Evolutionary conservation across 1,140 invertebrate species (phyloP).

Genomic region (Leptonema lineaticorne): DNA sequence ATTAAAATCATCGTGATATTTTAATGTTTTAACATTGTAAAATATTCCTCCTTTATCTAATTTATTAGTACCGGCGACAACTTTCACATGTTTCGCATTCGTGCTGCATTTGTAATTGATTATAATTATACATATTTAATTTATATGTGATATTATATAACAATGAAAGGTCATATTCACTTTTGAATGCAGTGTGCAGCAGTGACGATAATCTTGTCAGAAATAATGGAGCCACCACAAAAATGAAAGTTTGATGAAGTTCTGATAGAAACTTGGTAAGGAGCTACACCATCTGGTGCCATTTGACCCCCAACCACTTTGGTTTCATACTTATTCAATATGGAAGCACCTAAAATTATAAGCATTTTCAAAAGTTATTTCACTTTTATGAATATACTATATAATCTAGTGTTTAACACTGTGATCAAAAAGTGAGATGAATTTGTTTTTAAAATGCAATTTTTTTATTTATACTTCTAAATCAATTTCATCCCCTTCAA

Average conservation of each 20-base stretch:
- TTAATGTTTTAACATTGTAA: not conserved
- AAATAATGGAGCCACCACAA: conserved; percentile 60
- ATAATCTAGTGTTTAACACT: no score
- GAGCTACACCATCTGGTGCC: conserved; percentile 27
- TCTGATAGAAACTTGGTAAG: conserved; percentile 52
- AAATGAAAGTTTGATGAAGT: conserved; percentile 53
- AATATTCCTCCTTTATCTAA: conserved; percentile 46
- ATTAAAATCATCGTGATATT: not conserved
- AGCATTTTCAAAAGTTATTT: no score
- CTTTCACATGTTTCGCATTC: conserved; percentile 41
- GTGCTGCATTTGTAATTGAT: not conserved
- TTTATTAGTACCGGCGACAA: conserved; percentile 49
- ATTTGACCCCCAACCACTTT: conserved; percentile 30
- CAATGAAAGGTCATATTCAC: no score
- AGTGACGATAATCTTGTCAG: conserved; percentile 54
- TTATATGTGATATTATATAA: no score
- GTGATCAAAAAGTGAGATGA: no score
- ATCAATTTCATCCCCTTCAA: no score
- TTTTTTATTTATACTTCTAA: no score
- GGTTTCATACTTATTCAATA: not conserved
- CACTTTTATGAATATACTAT: no score
- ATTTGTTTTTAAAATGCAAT: no score
- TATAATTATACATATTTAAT: not conserved
- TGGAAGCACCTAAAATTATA: conserved; percentile 1
- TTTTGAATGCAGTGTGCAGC: conserved; percentile 63